Percentiles rank a stretch among this genome's conserved stretches.
These are phyloP conservation scores for Xylocopa sonorina DNA, from an alignment of 1,140 invertebrate species.

Conservation along the genomic window DNA sequence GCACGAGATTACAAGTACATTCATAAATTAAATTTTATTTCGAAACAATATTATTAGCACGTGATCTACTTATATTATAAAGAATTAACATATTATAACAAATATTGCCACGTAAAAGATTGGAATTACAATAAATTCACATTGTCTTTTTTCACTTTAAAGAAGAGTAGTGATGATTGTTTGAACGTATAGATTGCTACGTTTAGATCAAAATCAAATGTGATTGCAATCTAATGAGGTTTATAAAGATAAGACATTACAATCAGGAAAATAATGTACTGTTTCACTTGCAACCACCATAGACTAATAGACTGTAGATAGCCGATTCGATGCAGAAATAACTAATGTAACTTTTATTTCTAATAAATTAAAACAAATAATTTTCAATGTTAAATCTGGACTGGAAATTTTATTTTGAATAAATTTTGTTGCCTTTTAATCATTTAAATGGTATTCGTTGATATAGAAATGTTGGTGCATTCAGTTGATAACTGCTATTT, in stretches of 20 bases:
- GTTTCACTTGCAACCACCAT: not conserved
- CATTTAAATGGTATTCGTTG: too few relatives aligned
- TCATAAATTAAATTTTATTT: slow-evolving; percentile 8
- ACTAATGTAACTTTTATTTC: not conserved
- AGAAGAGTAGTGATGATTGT: too few relatives aligned
- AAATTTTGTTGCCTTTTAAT: too few relatives aligned
- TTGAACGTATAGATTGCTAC: too few relatives aligned
- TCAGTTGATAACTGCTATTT: too few relatives aligned
- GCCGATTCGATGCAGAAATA: not conserved
- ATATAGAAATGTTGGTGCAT: too few relatives aligned
- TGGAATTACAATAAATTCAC: too few relatives aligned
- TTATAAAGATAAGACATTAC: not conserved
- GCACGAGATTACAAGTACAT: not conserved
- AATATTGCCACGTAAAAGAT: too few relatives aligned
- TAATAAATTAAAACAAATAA: not conserved
- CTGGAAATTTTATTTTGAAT: too few relatives aligned
- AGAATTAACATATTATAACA: not conserved
- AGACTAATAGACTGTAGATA: not conserved
- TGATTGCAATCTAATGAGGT: not conserved
- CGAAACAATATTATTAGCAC: not conserved
- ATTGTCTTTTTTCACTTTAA: too few relatives aligned
- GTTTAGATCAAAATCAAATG: not conserved
- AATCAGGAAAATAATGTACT: not conserved
- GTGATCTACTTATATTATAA: not conserved
- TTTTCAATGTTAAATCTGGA: too few relatives aligned